Base-by-base conservation (phyloP, 2,888 invertebrate genomes). In the Platycnemis pennipes region DNA sequence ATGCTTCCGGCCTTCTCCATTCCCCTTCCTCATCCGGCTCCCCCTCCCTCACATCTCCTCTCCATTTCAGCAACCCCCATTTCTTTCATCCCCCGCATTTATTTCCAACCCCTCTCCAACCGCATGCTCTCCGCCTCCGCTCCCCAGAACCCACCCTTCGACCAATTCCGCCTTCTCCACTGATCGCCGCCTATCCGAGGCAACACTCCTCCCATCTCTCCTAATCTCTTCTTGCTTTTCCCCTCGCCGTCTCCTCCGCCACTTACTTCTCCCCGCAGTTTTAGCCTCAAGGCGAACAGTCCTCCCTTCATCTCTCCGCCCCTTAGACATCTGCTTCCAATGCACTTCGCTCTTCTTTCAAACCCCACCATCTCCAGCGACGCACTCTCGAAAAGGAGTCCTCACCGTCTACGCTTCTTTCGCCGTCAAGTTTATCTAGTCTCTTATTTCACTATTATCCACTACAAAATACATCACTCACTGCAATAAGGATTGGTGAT, bases 1-100 rank as follows among this genome's bases (percentile, higher is more conserved):
- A 7, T 26, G 8, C 26, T 87, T 87, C 46, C 26, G 22, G 46
- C 46, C 44, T 19, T 37, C 26, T 7, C 45, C 46, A 44, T 37
- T 11, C 87, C 44, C 45, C 37, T 87, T 87, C 5, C n/a, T n/a
- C n/a, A 26, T 26, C 22, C 44, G 7, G 87, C 8, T 87, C 87
- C n/a, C 45, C 46, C 26, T 46, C 87, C 22, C 22, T 37, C 45
- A 2, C 37, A 45, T n/a, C 87, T 45, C 87, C 45, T 31, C 37
- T 77, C 77, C 77, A 77, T 37, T 37, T 77, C 77, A 77, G 37
- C 37, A 5, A 77, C 77, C 77, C 77, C n/a, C 77, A 77, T 77
- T 77, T 77, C 44, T 45, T 46, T 46, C 45, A 26, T 22, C 46
- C 44, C n/a, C 46, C 26, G 26, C 87, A 46, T 46, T 46, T 46